Conservation (phyloP, 2,888 invertebrate genomes). For the Schizotus pectinicornis region DNA sequence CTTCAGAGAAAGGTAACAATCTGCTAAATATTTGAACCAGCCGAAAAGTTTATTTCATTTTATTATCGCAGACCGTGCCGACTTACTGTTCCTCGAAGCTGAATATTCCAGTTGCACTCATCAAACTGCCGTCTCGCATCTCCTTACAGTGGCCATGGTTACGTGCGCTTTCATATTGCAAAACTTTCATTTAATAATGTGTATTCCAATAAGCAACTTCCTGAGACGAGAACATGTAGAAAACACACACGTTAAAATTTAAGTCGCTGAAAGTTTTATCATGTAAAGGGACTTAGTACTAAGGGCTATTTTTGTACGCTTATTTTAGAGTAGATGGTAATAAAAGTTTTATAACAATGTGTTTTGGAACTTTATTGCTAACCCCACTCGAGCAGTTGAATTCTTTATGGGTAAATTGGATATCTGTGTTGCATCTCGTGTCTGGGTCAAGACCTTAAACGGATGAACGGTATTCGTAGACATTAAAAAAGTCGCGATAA, state of each 20-base stretch:
- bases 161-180: constrained; percentile 26
- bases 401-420: constrained; percentile 7
- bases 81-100: constrained; percentile 42
- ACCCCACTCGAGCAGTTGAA: background rate
- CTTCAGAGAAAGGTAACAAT: constrained; percentile 37
- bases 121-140: constrained; percentile 24
- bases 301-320: constrained; percentile 49
- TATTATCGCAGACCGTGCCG: constrained; percentile 41
- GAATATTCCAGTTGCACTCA: constrained; percentile 44
- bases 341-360: constrained; percentile 29
- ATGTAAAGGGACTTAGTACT: constrained; percentile 28
- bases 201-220: constrained; percentile 20
- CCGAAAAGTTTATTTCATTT: constrained; percentile 32
- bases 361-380: constrained; percentile 7
- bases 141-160: constrained; percentile 25
- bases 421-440: background rate
- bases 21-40: constrained; percentile 28
- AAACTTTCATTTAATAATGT: constrained; percentile 26
- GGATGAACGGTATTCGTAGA: too few species aligned
- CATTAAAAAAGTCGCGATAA: too few species aligned
- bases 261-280: constrained; percentile 11
- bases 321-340: constrained; percentile 33
- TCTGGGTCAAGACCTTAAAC: too few species aligned
- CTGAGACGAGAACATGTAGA: constrained; percentile 14
- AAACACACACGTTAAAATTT: constrained; percentile 17